Base-by-base conservation (phyloP, 2,113 vertebrate genomes). In the Brienomyrus brachyistius region DNA sequence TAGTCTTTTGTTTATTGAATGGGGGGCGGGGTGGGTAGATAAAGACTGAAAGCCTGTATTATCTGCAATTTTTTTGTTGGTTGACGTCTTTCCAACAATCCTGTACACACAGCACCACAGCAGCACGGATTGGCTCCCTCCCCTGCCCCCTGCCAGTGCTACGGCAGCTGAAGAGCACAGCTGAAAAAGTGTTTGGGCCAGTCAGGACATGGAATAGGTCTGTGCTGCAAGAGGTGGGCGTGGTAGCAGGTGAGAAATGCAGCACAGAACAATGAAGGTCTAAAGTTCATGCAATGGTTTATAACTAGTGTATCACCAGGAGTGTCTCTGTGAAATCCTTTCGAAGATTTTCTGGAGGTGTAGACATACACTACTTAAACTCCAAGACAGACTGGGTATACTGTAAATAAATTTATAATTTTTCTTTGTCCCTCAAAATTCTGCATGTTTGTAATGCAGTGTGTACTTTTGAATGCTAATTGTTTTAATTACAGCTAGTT, bases 211-310 rank as follows among this genome's bases (percentile, higher is more conserved):
- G 96, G 97, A 94, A 93, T 7, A 5, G 90, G 87, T 94, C 93
- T 45, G 0, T 96, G 88, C 90, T 97, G 70, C 95, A 96, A 90
- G 97, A 97, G 59, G 93, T 96, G 11, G 96, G 96, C 50, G 92
- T 94, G 6, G 94, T 97, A 52, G 95, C 96, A 94, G 97, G 97
- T 97, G 95, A 50, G 86, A 77, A 48, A 54, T 51, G 10, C 31
- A 35, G 17, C 27, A 9, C 21, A 43, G 27, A 56, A 19, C 13
- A 19, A 13, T 5, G 45, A 50, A 51, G 13, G 8, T 77, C 35
- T 84, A 43, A 62, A n/a, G 45, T 47, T 47, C 43, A 47, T 31
- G 77, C 31, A 59, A 15, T 59, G 35, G 35, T 15, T 56, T 56
- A 62, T 54, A 27, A 50, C 45, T 74, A 43, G 47, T 77, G n/a